A percentile compares a stretch with the other conserved stretches of the same genome.
phyloP scores from a whole-genome alignment of 2,113 vertebrate genomes.

The Strix aluco region DNA sequence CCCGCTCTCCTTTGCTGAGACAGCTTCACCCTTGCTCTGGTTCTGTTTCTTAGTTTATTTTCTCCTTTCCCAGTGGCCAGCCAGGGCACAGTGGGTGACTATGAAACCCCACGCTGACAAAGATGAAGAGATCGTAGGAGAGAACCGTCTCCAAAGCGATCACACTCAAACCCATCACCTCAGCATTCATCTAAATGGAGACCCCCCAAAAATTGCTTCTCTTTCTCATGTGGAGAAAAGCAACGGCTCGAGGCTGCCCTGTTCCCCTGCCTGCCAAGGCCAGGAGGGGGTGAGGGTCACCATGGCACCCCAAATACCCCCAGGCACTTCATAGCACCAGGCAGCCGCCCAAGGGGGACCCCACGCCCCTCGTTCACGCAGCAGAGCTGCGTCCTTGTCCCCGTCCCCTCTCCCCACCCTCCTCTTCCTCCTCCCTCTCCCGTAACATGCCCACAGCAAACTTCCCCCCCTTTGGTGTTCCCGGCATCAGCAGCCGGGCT shows the following conservation, averaged over 20 bases:
- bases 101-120: not conserved
- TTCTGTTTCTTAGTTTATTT: not conserved
- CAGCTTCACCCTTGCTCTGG: not conserved
- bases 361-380: not conserved
- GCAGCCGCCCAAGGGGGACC: not conserved
- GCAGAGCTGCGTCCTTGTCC: not conserved
- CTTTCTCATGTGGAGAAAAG: not conserved
- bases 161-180: not conserved
- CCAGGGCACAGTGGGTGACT: fast-evolving
- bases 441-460: fast-evolving
- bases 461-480: not conserved
- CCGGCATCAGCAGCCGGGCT: not conserved
- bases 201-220: not conserved
- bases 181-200: not conserved
- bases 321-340: not conserved
- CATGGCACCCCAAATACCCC: not conserved
- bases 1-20: not conserved
- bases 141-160: not conserved
- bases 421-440: not conserved
- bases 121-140: not conserved
- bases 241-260: not conserved
- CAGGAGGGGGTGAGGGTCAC: not conserved
- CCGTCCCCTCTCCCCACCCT: not conserved
- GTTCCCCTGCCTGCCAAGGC: not conserved
- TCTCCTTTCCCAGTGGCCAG: not conserved